Percentiles rank a stretch among this genome's conserved stretches.
Conservation (phyloP, 2,888 invertebrate genomes). For the Coleophora flavipennella region DNA sequence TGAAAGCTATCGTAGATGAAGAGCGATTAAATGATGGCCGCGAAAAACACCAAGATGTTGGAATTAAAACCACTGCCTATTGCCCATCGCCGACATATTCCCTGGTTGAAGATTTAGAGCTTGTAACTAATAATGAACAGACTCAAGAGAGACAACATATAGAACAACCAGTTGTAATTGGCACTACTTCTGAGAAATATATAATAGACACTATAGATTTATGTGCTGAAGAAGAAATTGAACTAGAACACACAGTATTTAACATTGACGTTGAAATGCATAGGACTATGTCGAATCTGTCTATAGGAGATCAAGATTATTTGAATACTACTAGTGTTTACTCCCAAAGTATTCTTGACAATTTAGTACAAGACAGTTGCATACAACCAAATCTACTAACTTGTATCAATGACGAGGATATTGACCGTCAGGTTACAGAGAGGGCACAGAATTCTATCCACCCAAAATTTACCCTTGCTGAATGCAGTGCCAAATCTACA, state of each 20-base stretch:
- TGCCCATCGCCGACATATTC: conserved; percentile 30
- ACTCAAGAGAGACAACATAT: too few relatives aligned
- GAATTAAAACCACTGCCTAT: not conserved
- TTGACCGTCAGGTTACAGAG: too few relatives aligned
- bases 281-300: conserved; percentile 22
- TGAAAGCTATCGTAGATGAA: conserved; percentile 31
- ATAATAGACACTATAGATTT: conserved; percentile 17
- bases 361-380: conserved; percentile 7
- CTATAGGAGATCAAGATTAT: conserved; percentile 9
- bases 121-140: not conserved
- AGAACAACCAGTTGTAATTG: conserved; percentile 9
- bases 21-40: conserved; percentile 15
- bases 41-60: not conserved
- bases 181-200: not conserved
- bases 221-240: conserved; percentile 4
- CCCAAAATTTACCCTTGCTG: too few relatives aligned
- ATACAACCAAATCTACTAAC: too few relatives aligned
- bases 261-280: conserved; percentile 12
- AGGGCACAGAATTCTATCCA: too few relatives aligned
- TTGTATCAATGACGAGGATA: too few relatives aligned
- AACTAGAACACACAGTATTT: not conserved
- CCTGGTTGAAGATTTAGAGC: conserved; percentile 22
- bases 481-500: too few relatives aligned
- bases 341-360: conserved; percentile 29
- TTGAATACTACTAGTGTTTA: conserved; percentile 4